phyloP scores from a whole-genome alignment of 1,140 invertebrate genomes.

The Drosophila repleta region DNA sequence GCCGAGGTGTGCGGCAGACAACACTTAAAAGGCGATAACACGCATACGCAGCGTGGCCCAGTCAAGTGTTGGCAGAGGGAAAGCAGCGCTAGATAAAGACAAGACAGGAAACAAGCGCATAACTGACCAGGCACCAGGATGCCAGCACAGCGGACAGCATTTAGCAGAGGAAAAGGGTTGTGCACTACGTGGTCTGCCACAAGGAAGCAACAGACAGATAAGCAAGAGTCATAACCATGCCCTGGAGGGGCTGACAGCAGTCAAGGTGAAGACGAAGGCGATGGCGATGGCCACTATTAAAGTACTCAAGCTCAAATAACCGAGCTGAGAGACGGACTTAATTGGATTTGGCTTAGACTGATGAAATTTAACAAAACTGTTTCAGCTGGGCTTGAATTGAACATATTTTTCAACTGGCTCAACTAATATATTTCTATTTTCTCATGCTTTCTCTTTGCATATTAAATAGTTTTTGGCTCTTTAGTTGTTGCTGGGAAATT shows the following conservation, averaged over 20 bases:
- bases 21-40: conserved; percentile 59
- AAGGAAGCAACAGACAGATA: conserved; percentile 24
- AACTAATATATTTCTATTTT: not conserved
- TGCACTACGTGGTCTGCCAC: conserved; percentile 24
- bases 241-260: conserved; percentile 1
- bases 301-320: conserved; percentile 4
- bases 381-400: not conserved
- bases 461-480: conserved; percentile 1
- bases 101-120: conserved; percentile 41
- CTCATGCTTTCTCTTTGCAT: no score
- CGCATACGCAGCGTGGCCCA: conserved; percentile 51
- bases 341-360: not conserved
- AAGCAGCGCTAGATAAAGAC: conserved; percentile 36
- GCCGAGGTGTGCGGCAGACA: conserved; percentile 49
- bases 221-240: conserved; percentile 34
- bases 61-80: conserved; percentile 10
- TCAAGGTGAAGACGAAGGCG: not conserved
- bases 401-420: not conserved
- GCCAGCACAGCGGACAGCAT: conserved; percentile 20
- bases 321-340: not conserved
- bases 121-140: conserved; percentile 45
- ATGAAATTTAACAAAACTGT: not conserved
- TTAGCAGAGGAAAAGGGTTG: conserved; percentile 25
- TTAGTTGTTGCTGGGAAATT: not conserved
- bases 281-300: no score